A percentile compares a stretch with the other conserved stretches of the same genome.
These are phyloP conservation scores for Spinus pinus DNA, from an alignment of 2,797 vertebrate genomes.

Conservation along the genomic window DNA sequence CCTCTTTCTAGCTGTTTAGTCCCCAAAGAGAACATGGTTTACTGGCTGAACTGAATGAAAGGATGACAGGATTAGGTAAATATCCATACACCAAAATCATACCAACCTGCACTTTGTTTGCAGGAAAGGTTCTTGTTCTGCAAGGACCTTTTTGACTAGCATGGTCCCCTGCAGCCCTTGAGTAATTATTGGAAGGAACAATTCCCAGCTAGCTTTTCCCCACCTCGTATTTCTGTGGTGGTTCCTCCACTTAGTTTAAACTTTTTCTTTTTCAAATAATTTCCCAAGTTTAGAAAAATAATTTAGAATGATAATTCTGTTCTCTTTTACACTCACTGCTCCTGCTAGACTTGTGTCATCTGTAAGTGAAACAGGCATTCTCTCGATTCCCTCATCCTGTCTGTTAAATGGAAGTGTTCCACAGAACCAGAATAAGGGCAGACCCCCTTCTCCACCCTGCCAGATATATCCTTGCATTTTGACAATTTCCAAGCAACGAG, in stretches of 20 bases:
- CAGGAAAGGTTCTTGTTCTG: background rate
- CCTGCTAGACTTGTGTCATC: background rate
- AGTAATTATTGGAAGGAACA: background rate
- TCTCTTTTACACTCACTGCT: background rate
- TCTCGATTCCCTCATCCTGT: background rate
- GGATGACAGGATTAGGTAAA: background rate
- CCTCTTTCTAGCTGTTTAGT: background rate
- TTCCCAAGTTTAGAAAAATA: background rate
- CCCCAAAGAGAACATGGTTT: background rate
- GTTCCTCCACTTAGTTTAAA: background rate
- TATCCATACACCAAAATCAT: background rate
- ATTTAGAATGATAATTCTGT: background rate
- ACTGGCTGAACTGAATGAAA: background rate
- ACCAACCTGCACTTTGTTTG: accelerated
- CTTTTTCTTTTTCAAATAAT: background rate
- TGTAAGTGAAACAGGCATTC: background rate
- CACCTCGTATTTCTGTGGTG: background rate
- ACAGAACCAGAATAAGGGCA: background rate
- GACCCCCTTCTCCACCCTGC: background rate
- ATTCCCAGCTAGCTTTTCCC: background rate
- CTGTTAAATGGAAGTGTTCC: background rate
- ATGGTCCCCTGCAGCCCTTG: background rate
- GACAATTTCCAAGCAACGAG: background rate
- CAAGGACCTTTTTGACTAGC: background rate
- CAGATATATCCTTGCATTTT: background rate